phyloP scores from a whole-genome alignment of 1,140 invertebrate species.

The Drosophila santomea region DNA sequence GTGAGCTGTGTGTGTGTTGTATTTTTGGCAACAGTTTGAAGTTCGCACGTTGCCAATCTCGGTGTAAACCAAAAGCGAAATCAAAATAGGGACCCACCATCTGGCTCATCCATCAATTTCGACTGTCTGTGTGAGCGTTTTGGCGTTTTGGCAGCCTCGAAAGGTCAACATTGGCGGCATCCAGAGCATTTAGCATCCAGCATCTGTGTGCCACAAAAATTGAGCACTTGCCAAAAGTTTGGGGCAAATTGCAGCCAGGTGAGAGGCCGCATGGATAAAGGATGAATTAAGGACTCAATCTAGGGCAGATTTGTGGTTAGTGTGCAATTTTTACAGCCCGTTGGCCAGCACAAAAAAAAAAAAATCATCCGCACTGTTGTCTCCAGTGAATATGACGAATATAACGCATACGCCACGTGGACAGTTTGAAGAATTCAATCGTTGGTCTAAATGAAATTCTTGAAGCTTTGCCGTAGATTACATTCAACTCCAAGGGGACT shows the following conservation, averaged over 20 bases:
- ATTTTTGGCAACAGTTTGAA: slow-evolving; percentile 34
- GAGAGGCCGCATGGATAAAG: slow-evolving; percentile 7
- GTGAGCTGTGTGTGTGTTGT: not conserved
- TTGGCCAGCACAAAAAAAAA: slow-evolving; percentile 2
- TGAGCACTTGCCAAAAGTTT: slow-evolving; percentile 39
- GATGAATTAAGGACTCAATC: slow-evolving; percentile 20
- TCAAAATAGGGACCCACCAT: not conserved
- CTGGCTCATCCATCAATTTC: slow-evolving; percentile 52
- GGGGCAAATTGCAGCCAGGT: slow-evolving; percentile 44
- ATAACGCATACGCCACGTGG: not conserved
- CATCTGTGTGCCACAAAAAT: slow-evolving; percentile 34
- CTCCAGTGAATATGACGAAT: not conserved
- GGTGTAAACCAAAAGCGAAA: slow-evolving; percentile 18
- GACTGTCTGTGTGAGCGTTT: slow-evolving; percentile 3
- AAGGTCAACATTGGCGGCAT: slow-evolving; percentile 37
- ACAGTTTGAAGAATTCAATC: not conserved
- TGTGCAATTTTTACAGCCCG: not conserved
- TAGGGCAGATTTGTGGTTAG: not conserved
- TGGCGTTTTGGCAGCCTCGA: slow-evolving; percentile 21
- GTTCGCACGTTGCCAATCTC: slow-evolving; percentile 38
- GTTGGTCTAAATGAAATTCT: no score
- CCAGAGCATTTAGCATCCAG: slow-evolving; percentile 6
- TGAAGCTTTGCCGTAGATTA: not conserved
- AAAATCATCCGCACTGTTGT: slow-evolving; percentile 4
- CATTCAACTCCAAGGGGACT: no score